Evolutionary conservation across 2,888 invertebrate species (phyloP).

Genomic region (Myopa tessellatipennis): DNA sequence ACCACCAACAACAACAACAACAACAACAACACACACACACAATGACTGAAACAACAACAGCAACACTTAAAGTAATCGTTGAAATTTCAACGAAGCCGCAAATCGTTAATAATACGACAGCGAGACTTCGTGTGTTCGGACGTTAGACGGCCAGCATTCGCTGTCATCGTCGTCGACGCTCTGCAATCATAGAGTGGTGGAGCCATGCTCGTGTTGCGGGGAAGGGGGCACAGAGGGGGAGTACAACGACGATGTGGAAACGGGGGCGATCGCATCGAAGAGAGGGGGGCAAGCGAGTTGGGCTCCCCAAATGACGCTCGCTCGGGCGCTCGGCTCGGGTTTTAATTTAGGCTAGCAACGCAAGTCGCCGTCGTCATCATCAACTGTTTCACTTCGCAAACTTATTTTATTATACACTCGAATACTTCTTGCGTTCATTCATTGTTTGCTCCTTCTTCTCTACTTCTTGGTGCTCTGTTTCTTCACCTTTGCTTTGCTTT

Average conservation of each 20-base stretch:
- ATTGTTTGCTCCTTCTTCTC: no score
- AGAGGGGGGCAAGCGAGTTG: not conserved
- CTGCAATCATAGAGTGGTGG: not conserved
- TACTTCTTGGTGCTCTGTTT: no score
- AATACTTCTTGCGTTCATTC: no score
- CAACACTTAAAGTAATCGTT: constrained; percentile 21
- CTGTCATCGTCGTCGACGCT: constrained; percentile 1
- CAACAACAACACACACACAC: not conserved
- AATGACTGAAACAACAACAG: not conserved
- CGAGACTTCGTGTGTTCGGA: constrained; percentile 12
- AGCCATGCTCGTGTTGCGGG: not conserved
- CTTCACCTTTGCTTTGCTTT: no score
- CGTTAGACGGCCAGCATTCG: constrained; percentile 17
- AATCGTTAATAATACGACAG: constrained; percentile 25
- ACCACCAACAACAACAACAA: not conserved
- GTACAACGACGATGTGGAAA: not conserved
- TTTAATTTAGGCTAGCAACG: constrained; percentile 21
- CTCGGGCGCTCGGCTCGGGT: not conserved
- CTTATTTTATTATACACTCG: not conserved
- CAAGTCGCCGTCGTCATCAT: not conserved
- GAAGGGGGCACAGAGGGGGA: not conserved
- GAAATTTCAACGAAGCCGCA: constrained; percentile 29
- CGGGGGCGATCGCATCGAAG: not conserved
- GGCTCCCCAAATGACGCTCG: not conserved
- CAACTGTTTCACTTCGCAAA: no score